These are phyloP conservation scores for Stegodyphus dumicola DNA, from an alignment of 1,140 invertebrate genomes.

Conservation along the genomic window DNA sequence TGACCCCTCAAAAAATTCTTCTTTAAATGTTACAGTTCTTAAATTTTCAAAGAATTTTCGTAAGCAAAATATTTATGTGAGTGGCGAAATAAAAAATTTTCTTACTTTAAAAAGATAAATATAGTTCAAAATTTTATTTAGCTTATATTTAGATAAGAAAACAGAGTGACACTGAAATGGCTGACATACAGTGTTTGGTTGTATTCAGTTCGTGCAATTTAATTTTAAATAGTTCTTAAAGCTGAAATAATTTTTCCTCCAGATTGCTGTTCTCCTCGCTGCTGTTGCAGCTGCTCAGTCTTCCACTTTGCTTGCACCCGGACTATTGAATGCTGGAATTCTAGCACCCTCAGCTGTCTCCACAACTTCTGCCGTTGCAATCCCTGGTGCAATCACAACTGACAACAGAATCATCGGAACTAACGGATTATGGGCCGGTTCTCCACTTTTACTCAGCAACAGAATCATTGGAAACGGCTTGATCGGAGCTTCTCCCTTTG, in stretches of 20 bases:
- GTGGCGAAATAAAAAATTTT: too few relatives aligned
- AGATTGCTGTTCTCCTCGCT: neutral
- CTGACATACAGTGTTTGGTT: too few relatives aligned
- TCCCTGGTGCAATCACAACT: slow-evolving; percentile 22
- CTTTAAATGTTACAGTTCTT: too few relatives aligned
- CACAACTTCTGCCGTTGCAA: slow-evolving; percentile 11
- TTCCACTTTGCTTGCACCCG: neutral
- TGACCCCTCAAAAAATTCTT: too few relatives aligned
- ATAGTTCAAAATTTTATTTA: too few relatives aligned
- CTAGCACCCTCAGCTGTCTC: neutral
- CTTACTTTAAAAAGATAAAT: too few relatives aligned
- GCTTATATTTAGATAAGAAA: too few relatives aligned
- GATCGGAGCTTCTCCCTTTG: slow-evolving; percentile 5
- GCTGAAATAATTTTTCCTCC: neutral
- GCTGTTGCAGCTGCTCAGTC: neutral
- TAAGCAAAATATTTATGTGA: too few relatives aligned
- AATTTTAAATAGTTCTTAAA: too few relatives aligned
- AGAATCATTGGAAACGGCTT: slow-evolving; percentile 13
- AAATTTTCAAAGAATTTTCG: too few relatives aligned
- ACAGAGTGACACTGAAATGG: too few relatives aligned
- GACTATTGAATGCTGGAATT: neutral
- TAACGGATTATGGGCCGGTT: slow-evolving; percentile 6
- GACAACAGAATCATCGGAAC: slow-evolving; percentile 35
- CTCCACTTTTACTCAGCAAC: neutral
- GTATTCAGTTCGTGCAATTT: too few relatives aligned